Evolutionary conservation across 2,888 invertebrate genomes (phyloP).

Genomic region (Hecatera dysodea): DNA sequence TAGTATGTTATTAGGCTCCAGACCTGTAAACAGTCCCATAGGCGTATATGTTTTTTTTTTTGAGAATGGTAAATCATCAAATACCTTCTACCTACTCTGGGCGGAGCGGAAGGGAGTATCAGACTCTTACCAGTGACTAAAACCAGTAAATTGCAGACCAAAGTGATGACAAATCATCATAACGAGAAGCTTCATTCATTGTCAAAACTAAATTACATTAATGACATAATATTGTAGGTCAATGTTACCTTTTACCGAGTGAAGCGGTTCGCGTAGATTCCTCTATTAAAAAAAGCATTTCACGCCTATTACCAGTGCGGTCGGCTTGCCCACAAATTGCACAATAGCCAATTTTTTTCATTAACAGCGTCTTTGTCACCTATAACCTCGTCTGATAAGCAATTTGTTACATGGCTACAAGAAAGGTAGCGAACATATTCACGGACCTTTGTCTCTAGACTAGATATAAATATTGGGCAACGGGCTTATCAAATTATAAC

Average conservation of each 20-base stretch:
- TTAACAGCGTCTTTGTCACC: conserved; percentile 85
- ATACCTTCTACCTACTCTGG: too few species aligned
- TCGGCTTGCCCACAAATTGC: conserved; percentile 75
- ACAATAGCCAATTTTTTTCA: conserved; percentile 83
- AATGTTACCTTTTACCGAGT: conserved; percentile 56
- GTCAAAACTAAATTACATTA: conserved; percentile 30
- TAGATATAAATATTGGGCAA: conserved; percentile 89
- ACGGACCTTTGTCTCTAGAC: conserved; percentile 84
- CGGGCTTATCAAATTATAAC: conserved; percentile 85
- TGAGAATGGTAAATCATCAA: too few species aligned
- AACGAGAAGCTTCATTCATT: conserved; percentile 24
- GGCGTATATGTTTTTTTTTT: too few species aligned
- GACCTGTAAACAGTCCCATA: too few species aligned
- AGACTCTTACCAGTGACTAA: too few species aligned
- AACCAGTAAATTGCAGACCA: neutral
- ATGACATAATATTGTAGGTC: conserved; percentile 60
- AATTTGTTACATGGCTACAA: conserved; percentile 88
- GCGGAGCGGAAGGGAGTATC: too few species aligned
- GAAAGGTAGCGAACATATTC: conserved; percentile 82
- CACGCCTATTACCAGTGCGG: conserved; percentile 79
- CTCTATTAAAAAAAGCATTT: conserved; percentile 75
- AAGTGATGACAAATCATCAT: conserved; percentile 12
- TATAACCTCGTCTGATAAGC: conserved; percentile 87
- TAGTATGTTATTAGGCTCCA: too few species aligned
- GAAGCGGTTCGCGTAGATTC: conserved; percentile 64